A percentile compares a stretch with the other conserved stretches of the same genome.
These are phyloP conservation scores for Philereme transversata DNA, from an alignment of 2,888 invertebrate species.

Conservation along the genomic window DNA sequence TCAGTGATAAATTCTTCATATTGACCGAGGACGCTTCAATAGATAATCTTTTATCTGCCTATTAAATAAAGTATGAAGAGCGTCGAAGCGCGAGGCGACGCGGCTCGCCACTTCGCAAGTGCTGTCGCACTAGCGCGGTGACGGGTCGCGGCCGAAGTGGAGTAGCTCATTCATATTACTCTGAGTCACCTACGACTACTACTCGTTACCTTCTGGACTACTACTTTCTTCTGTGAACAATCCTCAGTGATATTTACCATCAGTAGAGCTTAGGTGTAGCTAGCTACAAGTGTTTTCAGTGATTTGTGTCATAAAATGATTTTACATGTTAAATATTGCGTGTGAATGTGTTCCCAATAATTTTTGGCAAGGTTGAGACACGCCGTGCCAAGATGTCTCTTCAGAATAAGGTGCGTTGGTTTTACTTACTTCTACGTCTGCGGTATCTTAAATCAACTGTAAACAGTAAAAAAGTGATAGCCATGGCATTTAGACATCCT, in stretches of 20 bases:
- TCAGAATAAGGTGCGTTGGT: slow-evolving; percentile 58
- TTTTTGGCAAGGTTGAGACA: slow-evolving; percentile 40
- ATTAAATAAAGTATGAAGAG: slow-evolving; percentile 72
- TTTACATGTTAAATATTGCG: slow-evolving; percentile 16
- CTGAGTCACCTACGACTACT: background rate
- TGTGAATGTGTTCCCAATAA: slow-evolving; percentile 24
- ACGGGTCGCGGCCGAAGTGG: slow-evolving; percentile 41
- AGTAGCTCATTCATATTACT: slow-evolving; percentile 11
- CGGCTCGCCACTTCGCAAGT: slow-evolving; percentile 51
- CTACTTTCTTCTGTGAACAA: slow-evolving; percentile 1
- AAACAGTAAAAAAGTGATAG: too few relatives aligned
- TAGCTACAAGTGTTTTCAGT: slow-evolving; percentile 19
- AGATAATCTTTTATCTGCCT: slow-evolving; percentile 81
- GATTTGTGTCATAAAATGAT: slow-evolving; percentile 26
- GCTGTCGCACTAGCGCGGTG: slow-evolving; percentile 50
- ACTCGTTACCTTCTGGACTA: background rate
- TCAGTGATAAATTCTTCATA: slow-evolving; percentile 59
- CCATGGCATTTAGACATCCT: too few relatives aligned
- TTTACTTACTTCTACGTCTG: slow-evolving; percentile 40
- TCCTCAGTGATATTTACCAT: slow-evolving; percentile 1
- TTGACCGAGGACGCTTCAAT: slow-evolving; percentile 74
- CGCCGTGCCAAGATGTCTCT: slow-evolving; percentile 67
- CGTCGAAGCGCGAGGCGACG: slow-evolving; percentile 46
- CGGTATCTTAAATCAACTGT: too few relatives aligned
- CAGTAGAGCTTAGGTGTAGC: background rate